These are phyloP conservation scores for Catamblyrhynchus diadema DNA, from an alignment of 2,797 vertebrate species.

Conservation along the genomic window DNA sequence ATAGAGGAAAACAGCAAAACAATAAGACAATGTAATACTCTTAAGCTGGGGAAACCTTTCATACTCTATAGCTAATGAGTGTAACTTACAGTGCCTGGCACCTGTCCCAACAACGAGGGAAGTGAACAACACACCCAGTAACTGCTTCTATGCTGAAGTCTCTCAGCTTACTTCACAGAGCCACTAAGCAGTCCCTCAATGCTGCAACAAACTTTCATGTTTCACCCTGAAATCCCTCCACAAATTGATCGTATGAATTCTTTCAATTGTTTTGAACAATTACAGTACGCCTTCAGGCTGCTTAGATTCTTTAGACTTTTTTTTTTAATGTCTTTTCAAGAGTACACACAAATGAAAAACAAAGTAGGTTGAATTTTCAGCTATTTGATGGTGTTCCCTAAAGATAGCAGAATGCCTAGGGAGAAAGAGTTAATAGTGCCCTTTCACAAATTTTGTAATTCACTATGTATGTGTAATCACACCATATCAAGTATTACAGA, in stretches of 20 bases:
- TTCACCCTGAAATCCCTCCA: not conserved
- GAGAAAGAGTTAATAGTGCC: not conserved
- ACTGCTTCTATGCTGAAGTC: not conserved
- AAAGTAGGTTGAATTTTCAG: not conserved
- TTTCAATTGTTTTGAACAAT: not conserved
- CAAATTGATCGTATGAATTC: not conserved
- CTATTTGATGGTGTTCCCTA: not conserved
- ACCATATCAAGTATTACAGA: not conserved
- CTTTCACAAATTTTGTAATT: not conserved
- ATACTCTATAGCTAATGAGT: not conserved
- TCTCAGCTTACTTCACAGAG: not conserved
- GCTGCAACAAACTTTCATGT: not conserved
- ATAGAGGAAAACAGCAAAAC: not conserved
- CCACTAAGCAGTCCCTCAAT: not conserved
- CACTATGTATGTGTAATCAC: not conserved
- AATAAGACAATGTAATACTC: not conserved
- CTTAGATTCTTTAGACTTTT: not conserved
- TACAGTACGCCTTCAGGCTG: not conserved
- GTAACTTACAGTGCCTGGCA: not conserved
- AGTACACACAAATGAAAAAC: not conserved
- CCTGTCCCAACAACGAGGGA: not conserved
- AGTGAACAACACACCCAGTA: not conserved
- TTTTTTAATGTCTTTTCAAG: not conserved
- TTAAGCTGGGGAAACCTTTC: not conserved
- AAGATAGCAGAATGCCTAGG: not conserved